Evolutionary conservation across 2,797 vertebrate genomes (phyloP).

Genomic region (Cyprinella venusta): DNA sequence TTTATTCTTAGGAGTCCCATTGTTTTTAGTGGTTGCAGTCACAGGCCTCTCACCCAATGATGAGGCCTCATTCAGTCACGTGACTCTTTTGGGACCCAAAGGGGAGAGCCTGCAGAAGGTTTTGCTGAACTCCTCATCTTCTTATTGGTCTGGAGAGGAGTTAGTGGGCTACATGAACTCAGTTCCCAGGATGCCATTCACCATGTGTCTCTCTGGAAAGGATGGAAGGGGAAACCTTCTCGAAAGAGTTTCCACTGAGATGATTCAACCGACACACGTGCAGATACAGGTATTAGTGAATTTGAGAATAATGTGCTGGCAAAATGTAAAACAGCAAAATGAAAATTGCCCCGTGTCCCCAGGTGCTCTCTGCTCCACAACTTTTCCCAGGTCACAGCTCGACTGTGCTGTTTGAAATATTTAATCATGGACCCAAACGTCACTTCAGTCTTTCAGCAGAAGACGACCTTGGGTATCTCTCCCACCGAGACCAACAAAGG

Average conservation of each 20-base stretch:
- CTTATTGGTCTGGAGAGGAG: conserved; percentile 66
- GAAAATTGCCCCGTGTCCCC: neutral
- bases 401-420: conserved; percentile 71
- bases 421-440: conserved; percentile 75
- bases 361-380: conserved; percentile 72
- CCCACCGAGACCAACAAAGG: conserved; percentile 68
- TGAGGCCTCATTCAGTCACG: conserved; percentile 70
- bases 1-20: conserved; percentile 73
- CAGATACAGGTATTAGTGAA: conserved; percentile 73
- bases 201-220: conserved; percentile 75
- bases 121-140: conserved; percentile 71
- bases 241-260: conserved; percentile 80
- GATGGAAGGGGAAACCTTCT: conserved; percentile 74
- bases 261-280: conserved; percentile 76
- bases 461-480: conserved; percentile 74
- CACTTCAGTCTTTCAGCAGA: conserved; percentile 73
- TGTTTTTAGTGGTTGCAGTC: conserved; percentile 79
- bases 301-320: neutral
- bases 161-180: conserved; percentile 73
- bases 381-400: conserved; percentile 75
- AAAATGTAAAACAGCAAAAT: neutral
- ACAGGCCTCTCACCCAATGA: conserved; percentile 71
- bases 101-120: conserved; percentile 74
- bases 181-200: conserved; percentile 77
- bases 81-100: conserved; percentile 72